Base-by-base conservation (phyloP, 2,113 vertebrate genomes). In the Percopsis transmontana region DNA sequence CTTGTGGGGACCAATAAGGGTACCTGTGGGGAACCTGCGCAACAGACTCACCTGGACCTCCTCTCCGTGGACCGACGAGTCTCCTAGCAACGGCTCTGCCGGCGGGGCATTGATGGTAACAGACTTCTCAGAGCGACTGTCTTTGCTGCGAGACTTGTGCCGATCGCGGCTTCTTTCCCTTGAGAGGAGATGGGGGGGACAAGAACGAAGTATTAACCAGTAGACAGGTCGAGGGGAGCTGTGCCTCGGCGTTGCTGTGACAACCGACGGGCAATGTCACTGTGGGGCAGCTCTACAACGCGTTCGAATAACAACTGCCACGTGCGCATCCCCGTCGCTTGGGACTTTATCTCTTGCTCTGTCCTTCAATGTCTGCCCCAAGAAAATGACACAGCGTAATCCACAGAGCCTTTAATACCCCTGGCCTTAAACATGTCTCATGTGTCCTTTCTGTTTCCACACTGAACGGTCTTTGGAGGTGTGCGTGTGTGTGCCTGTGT, bases 61-160 rank as follows among this genome's bases (percentile, higher is more conserved):
- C 76, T 97, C 95, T 0, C 91, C 87, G 40, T 88, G 91, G 2
- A 91, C 82, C 7, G 93, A 72, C 0, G 94, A 94, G 1, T 96
- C 95, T 1, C 92, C 94, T 52, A 95, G 88, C 62, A 95, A 91
- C 0, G 95, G 94, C 70, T 96, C 94, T 1, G 92, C 94, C 0
- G 95, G 92, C 16, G 95, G 93, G 0, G 95, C 90, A 80, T 97
- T 95, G 67, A 97, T 98, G 0, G 96, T 99, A 57, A 98, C 95
- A 0, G 97, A 97, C 81, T 98, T 98, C 87, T 98, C 97, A 0
- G 95, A 96, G 18, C 94, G 94, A 72, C 93, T 91, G 68, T 97
- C 97, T 87, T 96, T 97, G 89, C 85, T 95, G 55, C 94, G 93
- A 0, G 94, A 91, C 91, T 96, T 98, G 89, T 97, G 96, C 55